A percentile compares a stretch with the other conserved stretches of the same genome.
Conservation (phyloP, 1,140 invertebrate genomes). For the Limonius californicus region DNA sequence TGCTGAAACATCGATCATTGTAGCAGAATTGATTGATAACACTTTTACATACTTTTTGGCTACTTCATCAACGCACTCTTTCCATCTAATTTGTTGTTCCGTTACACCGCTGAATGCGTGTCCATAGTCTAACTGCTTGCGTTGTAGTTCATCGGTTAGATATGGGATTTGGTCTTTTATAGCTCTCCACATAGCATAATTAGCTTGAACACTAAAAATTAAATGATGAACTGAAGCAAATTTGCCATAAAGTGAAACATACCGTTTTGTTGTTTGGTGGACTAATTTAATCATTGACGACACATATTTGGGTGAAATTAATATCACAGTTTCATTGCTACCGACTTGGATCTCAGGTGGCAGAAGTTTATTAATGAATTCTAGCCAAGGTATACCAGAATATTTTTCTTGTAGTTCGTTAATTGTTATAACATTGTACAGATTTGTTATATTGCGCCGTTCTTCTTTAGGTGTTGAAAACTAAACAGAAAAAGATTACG, state of each 20-base stretch:
- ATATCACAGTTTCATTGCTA: conserved; percentile 53
- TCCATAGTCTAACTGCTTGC: conserved; percentile 69
- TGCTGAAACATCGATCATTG: no score
- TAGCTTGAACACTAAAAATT: conserved; percentile 57
- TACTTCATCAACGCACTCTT: conserved; percentile 74
- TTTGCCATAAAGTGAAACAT: no score
- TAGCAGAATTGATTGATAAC: neutral
- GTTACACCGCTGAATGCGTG: conserved; percentile 72
- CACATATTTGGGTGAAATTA: conserved; percentile 59
- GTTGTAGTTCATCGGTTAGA: conserved; percentile 68
- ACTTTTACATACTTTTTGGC: conserved; percentile 56
- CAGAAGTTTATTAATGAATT: conserved; percentile 58
- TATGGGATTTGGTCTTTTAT: conserved; percentile 70
- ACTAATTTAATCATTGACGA: conserved; percentile 53
- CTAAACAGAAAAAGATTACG: conserved; percentile 53
- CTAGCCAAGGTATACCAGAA: conserved; percentile 61
- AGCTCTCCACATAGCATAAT: conserved; percentile 81
- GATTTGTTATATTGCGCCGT: conserved; percentile 80
- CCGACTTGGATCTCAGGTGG: conserved; percentile 41
- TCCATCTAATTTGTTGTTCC: conserved; percentile 76
- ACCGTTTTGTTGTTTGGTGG: conserved; percentile 53
- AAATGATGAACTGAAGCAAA: no score
- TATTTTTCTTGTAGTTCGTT: conserved; percentile 68
- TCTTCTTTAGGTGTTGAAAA: conserved; percentile 87
- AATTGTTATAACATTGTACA: conserved; percentile 89